Evolutionary conservation across 1,140 invertebrate genomes (phyloP), one percentile per base, ranked within the genome.

Genomic region (Lutraria rhynchaena): DNA sequence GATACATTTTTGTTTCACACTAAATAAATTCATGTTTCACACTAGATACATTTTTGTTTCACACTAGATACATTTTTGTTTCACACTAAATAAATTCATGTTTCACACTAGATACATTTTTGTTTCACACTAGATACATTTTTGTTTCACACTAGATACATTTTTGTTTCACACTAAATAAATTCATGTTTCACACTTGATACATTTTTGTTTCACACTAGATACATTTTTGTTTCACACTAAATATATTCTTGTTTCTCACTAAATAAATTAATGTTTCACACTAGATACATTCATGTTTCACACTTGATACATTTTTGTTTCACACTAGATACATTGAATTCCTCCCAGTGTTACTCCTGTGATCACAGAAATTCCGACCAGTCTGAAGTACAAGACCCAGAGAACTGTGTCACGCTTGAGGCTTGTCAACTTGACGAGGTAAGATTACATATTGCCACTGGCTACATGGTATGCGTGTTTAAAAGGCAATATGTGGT

Each of bases 311-410:
- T 55, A 55, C 19, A 9, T 55, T 11, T 46, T 67, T 49, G 37
- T 41, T 41, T 41, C n/a, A n/a, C 15, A 7, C 7, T 27, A 67
- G 63, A 67, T 31, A 67, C 63, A 31, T 11, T 67, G 1, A 46
- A 46, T 29, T 24, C 41, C 0, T 67, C 63, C 7, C 63, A 67
- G 13, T 67, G 63, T 67, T 67, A 67, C 24, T 67, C 63, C 2
- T 67, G 63, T 22, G 63, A 67, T 67, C 63, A 67, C 27, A 49
- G 44, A 49, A 49, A 29, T 11, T 67, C 63, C 4, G 63, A 67
- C 0, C 63, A 67, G 31, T 67, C 63, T 44, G 63, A 67, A 31
- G 63, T 67, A 15, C 44, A 67, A 27, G 44, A 67, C 41, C 63
- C 63, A 27, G 49, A 67, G 44, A 49, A 29, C 3, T 67, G 63